Conservation (phyloP, 2,888 invertebrate genomes). For the Agrochola lota region DNA sequence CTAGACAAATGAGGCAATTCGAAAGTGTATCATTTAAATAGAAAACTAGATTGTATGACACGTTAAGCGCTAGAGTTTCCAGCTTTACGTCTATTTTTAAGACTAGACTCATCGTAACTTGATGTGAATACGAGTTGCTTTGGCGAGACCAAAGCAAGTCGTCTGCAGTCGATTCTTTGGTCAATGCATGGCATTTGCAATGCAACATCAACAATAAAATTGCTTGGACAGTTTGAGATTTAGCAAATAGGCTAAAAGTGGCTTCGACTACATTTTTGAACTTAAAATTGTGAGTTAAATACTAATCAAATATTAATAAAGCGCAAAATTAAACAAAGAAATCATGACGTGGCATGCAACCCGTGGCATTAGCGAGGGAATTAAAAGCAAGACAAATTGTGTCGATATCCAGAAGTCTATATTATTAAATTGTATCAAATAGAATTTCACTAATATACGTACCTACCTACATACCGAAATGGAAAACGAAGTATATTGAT, state of each 20-base stretch:
- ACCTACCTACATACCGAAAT: background rate
- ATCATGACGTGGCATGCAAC: background rate
- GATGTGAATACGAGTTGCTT: background rate
- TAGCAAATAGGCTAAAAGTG: background rate
- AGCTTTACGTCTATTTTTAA: slow-evolving; percentile 43
- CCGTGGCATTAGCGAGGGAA: background rate
- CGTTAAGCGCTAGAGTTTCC: slow-evolving; percentile 61
- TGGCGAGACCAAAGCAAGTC: background rate
- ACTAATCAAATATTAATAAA: background rate
- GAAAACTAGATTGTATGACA: slow-evolving; percentile 76
- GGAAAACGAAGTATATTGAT: background rate
- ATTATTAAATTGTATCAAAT: background rate
- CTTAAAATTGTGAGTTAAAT: background rate
- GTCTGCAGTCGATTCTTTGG: background rate
- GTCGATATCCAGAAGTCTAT: background rate
- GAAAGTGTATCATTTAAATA: slow-evolving; percentile 78
- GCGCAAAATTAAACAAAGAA: accelerated
- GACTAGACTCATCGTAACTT: slow-evolving; percentile 27
- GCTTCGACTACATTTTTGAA: background rate
- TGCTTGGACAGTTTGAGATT: background rate
- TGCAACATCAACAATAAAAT: background rate
- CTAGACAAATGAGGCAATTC: slow-evolving; percentile 75
- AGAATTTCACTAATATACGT: background rate
- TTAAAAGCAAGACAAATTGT: background rate
- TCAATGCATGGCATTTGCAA: background rate